These are phyloP conservation scores for Platalea minor DNA, from an alignment of 2,797 vertebrate genomes.

Conservation along the genomic window DNA sequence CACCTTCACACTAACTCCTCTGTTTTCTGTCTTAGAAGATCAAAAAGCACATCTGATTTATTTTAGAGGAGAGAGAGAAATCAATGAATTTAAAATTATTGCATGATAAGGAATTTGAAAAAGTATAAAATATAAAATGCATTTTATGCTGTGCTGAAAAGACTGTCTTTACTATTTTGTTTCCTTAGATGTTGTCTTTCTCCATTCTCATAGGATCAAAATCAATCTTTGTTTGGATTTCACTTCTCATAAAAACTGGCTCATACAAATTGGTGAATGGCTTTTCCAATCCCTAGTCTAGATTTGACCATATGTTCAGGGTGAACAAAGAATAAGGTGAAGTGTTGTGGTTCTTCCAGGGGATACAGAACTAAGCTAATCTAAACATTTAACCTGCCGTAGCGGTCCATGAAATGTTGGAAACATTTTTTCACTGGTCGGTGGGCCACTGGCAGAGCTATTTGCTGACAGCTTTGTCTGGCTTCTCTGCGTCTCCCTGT, in stretches of 20 bases:
- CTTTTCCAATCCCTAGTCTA: neutral
- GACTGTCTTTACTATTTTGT: neutral
- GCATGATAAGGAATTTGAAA: neutral
- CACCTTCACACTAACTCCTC: neutral
- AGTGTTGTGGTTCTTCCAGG: neutral
- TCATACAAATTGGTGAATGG: accelerated
- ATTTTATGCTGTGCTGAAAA: neutral
- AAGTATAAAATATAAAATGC: neutral
- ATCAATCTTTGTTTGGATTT: neutral
- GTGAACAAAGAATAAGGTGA: neutral
- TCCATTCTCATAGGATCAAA: neutral
- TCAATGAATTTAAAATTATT: neutral
- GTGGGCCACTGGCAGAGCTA: neutral
- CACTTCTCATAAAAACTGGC: neutral
- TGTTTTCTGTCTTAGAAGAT: neutral
- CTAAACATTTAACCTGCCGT: neutral
- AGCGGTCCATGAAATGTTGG: accelerated
- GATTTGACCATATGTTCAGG: accelerated
- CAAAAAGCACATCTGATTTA: neutral
- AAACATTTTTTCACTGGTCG: accelerated
- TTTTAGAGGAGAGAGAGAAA: neutral
- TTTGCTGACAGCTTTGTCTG: neutral
- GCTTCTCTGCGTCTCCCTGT: accelerated
- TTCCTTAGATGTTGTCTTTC: neutral
- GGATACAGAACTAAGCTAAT: neutral